Evolutionary conservation across 1,140 invertebrate genomes (phyloP).

Genomic region (Drosophila paulistorum): DNA sequence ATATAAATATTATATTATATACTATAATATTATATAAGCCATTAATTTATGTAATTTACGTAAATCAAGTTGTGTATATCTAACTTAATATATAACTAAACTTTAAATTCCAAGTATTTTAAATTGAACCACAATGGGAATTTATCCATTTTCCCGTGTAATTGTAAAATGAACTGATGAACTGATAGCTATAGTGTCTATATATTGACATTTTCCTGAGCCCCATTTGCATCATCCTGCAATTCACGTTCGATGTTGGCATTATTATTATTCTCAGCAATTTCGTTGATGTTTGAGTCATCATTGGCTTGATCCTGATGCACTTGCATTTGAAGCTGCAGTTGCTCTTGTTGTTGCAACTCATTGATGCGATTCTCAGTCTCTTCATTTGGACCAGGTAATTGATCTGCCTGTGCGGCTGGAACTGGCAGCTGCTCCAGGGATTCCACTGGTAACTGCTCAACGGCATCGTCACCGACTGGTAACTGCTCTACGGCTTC

Average conservation of each 20-base stretch:
- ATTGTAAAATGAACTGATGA: not conserved
- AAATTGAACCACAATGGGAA: not conserved
- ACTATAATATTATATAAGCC: slow-evolving; percentile 67
- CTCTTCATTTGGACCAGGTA: slow-evolving; percentile 56
- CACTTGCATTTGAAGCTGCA: slow-evolving; percentile 37
- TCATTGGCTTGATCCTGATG: slow-evolving; percentile 46
- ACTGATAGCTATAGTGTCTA: slow-evolving; percentile 26
- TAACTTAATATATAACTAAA: slow-evolving; percentile 44
- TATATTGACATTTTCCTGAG: slow-evolving; percentile 52
- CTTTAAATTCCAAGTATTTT: slow-evolving; percentile 9
- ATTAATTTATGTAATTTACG: slow-evolving; percentile 75
- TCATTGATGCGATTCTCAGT: slow-evolving; percentile 78
- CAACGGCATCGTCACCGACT: too few species aligned
- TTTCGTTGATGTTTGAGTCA: slow-evolving; percentile 79
- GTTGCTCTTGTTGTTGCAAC: slow-evolving; percentile 36
- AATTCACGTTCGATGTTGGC: slow-evolving; percentile 81
- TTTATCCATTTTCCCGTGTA: not conserved
- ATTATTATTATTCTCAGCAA: slow-evolving; percentile 82
- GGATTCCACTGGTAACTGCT: not conserved
- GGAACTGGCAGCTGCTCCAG: slow-evolving; percentile 4
- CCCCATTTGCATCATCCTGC: slow-evolving; percentile 64
- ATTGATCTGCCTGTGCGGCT: not conserved
- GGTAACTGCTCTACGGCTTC: slow-evolving; percentile 7
- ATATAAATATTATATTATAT: slow-evolving; percentile 42
- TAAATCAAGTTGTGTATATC: slow-evolving; percentile 77